A percentile compares a stretch with the other conserved stretches of the same genome.
Conservation (phyloP, 2,113 vertebrate genomes). For the Syngnathoides biaculeatus region DNA sequence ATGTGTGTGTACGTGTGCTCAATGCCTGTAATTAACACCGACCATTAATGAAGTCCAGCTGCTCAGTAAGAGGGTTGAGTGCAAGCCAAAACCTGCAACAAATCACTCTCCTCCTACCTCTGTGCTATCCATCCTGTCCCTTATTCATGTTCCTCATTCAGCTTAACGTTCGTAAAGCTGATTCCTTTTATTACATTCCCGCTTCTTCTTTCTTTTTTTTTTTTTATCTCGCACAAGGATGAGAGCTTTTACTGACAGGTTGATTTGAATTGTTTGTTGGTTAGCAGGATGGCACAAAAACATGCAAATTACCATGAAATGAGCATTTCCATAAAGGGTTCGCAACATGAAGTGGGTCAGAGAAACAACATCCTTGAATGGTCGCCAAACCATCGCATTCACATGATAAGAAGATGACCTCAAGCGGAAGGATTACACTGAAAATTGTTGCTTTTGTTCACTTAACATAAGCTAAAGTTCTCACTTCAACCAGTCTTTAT, state of each 20-base stretch:
- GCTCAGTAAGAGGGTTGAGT: conserved; percentile 80
- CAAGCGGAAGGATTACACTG: too few relatives aligned
- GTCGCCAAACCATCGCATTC: not conserved
- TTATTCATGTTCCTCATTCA: conserved; percentile 11
- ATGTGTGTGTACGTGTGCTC: conserved; percentile 57
- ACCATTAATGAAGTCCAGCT: conserved; percentile 98
- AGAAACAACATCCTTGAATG: not conserved
- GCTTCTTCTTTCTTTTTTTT: not conserved
- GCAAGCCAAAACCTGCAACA: conserved; percentile 79
- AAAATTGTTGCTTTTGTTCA: too few relatives aligned
- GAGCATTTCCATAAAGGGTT: too few relatives aligned
- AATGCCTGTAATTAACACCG: conserved; percentile 97
- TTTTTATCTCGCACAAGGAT: not conserved
- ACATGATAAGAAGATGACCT: not conserved
- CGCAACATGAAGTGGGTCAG: too few relatives aligned
- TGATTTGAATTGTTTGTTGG: not conserved
- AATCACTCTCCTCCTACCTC: conserved; percentile 43
- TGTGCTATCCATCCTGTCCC: conserved; percentile 20
- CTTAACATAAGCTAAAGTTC: not conserved
- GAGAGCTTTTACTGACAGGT: not conserved
- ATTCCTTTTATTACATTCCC: not conserved
- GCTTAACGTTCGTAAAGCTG: not conserved
- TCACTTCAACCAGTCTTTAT: not conserved
- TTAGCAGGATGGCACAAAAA: not conserved
- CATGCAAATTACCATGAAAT: not conserved